Conservation (phyloP, 2,797 vertebrate species). For the Clangula hyemalis region DNA sequence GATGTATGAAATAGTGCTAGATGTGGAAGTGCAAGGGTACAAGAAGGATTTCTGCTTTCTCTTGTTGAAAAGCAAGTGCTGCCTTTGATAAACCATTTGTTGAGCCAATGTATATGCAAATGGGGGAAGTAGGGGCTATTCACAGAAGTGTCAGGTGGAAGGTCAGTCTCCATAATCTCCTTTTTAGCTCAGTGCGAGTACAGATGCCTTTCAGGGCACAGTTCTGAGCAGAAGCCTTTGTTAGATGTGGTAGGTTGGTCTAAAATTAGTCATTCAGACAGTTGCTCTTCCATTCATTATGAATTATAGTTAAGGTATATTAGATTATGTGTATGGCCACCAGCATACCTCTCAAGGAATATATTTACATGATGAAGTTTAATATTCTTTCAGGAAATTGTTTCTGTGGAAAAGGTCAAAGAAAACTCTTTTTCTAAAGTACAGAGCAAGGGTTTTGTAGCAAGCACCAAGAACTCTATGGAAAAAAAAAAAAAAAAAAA, state of each 20-base stretch:
- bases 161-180: background rate
- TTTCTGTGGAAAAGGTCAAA: background rate
- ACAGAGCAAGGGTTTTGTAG: background rate
- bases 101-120: background rate
- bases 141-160: background rate
- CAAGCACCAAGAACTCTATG: background rate
- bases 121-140: fast-evolving
- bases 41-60: background rate
- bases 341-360: background rate
- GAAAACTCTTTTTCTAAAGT: background rate
- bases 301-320: background rate
- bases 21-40: background rate
- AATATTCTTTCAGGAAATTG: background rate
- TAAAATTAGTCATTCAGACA: background rate
- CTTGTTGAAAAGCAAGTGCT: background rate
- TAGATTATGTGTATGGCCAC: background rate
- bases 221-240: background rate
- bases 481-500: background rate
- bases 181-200: background rate
- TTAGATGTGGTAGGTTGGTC: background rate
- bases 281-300: background rate
- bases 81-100: background rate
- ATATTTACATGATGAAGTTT: background rate
- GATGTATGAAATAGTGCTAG: background rate
- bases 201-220: background rate